Base-by-base conservation (phyloP, 2,113 vertebrate species). In the Himantopus leucocephalus region DNA sequence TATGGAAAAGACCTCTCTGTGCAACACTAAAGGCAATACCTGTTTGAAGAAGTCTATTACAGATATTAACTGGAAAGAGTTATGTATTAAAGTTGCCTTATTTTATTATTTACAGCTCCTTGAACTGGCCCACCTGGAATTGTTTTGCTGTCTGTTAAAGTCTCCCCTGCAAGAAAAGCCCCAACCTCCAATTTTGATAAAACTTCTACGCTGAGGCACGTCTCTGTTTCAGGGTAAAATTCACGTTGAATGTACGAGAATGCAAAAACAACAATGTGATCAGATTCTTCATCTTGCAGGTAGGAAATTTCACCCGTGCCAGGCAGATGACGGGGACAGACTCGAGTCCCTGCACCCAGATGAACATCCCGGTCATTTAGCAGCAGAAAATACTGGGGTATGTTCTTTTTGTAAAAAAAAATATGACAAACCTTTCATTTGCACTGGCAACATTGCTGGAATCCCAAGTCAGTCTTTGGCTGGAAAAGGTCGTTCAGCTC, bases 301-400 rank as follows among this genome's bases (percentile, higher is more conserved):
- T 18, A 27, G 71, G 35, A 48, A 82, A n/a, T 32, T 2, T 47
- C 64, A 48, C 50, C 56, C 24, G 4, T 20, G 17, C 8, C 19
- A 18, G 5, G 20, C 37, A 81, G 39, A 21, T 21, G 34, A 19
- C 47, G 24, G 83, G 35, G 50, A 41, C 2, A 4, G 15, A 19
- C 11, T 24, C 8, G 7, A 39, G 17, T 7, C 66, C 13, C 55
- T 52, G 55, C 34, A 23, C 11, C 53, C 43, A 37, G 13, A 21
- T 0, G 1, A 35, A 9, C 1, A 1, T 11, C 35, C 15, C 1
- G 1, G 22, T 41, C 30, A 15, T 64, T 48, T 41, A 80, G 30
- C 29, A n/a, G 6, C 21, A 53, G 55, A 1, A 26, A 64, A 3
- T 29, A 12, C 64, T 22, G 14, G 37, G 56, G 2, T 34, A 5